phyloP scores from a whole-genome alignment of 2,797 vertebrate species.

The Urocyon cinereoargenteus region DNA sequence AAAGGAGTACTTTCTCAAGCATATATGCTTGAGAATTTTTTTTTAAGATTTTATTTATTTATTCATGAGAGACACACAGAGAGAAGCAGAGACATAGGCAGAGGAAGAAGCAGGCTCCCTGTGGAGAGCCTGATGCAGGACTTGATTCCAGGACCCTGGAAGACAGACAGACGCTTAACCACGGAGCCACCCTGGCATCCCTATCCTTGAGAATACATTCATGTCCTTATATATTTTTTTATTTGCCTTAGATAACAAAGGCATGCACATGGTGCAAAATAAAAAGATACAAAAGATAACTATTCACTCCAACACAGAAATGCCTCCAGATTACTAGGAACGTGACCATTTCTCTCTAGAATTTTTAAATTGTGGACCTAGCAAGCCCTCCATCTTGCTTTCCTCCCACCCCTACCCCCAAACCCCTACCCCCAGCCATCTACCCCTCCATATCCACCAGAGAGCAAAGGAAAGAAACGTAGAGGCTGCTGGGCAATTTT shows the following conservation, averaged over 20 bases:
- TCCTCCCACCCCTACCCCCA: not conserved
- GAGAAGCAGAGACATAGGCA: too few relatives aligned
- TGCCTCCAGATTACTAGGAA: not conserved
- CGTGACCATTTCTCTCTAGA: not conserved
- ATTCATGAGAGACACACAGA: too few relatives aligned
- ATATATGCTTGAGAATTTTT: not conserved
- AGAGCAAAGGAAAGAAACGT: not conserved
- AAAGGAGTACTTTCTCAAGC: not conserved
- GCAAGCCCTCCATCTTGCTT: not conserved
- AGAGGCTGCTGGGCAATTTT: not conserved
- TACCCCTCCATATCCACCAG: not conserved
- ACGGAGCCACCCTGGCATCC: too few relatives aligned
- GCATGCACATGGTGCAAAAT: not conserved
- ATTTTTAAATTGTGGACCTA: not conserved
- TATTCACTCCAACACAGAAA: not conserved
- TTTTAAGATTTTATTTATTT: too few relatives aligned
- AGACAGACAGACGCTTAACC: too few relatives aligned
- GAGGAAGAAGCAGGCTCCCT: too few relatives aligned
- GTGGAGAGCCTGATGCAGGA: too few relatives aligned
- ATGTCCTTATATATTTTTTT: not conserved
- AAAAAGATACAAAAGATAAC: not conserved
- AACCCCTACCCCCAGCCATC: not conserved
- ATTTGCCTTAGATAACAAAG: not conserved
- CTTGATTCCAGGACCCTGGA: too few relatives aligned
- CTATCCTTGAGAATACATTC: not conserved